Percentiles rank a stretch among this genome's conserved stretches.
These are phyloP conservation scores for Heliconius ismenius DNA, from an alignment of 2,888 invertebrate species.

Conservation along the genomic window DNA sequence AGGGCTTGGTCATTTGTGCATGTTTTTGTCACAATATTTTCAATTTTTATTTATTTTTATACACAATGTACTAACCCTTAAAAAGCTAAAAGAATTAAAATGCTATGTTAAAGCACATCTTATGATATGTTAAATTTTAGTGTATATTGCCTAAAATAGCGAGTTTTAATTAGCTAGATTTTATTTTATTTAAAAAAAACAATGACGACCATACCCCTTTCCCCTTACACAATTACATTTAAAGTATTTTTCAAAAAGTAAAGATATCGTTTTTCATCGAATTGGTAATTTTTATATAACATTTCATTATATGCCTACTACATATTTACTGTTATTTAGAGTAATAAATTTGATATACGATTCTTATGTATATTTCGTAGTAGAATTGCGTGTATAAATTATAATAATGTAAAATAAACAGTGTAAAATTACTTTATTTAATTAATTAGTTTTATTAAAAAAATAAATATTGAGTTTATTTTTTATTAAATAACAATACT, in stretches of 20 bases:
- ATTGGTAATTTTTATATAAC: background rate
- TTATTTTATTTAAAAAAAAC: too few relatives aligned
- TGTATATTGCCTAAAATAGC: background rate
- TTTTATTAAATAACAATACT: background rate
- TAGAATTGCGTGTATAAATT: background rate
- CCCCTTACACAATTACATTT: background rate
- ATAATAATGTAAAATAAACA: too few relatives aligned
- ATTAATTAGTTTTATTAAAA: too few relatives aligned
- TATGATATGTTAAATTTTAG: background rate
- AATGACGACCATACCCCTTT: too few relatives aligned
- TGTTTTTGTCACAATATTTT: slow-evolving; percentile 3
- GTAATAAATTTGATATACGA: background rate
- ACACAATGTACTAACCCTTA: background rate
- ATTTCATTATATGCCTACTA: background rate
- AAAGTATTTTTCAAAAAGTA: background rate
- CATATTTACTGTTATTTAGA: background rate
- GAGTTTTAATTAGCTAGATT: too few relatives aligned
- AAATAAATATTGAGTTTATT: background rate
- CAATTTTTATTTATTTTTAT: background rate
- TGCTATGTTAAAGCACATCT: too few relatives aligned
- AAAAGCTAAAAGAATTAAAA: background rate
- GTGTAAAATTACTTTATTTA: too few relatives aligned
- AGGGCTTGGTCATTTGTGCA: slow-evolving; percentile 16
- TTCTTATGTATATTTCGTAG: background rate
- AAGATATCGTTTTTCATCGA: background rate